Conservation (phyloP, 2,113 vertebrate genomes). For the Corapipo altera region DNA sequence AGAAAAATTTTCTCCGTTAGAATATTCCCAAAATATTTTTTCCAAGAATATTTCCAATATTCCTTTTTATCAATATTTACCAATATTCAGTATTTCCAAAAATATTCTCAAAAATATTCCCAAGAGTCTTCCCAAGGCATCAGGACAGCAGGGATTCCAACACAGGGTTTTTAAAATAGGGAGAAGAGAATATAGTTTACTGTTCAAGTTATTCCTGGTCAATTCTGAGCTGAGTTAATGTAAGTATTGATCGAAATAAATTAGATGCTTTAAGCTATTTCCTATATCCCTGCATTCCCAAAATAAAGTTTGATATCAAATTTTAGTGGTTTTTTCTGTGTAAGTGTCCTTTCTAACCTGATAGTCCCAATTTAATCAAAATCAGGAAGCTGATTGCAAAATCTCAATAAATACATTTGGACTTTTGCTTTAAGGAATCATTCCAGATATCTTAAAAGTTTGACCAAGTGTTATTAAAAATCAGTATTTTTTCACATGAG, state of each 20-base stretch:
- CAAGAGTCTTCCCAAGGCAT: neutral
- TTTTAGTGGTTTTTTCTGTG: neutral
- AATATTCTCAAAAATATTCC: neutral
- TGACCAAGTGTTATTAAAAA: neutral
- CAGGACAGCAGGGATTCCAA: neutral
- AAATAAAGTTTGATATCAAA: neutral
- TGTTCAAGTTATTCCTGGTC: neutral
- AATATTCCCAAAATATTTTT: neutral
- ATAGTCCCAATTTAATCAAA: neutral
- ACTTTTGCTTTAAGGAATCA: neutral
- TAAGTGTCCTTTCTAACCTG: neutral
- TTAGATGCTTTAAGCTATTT: neutral
- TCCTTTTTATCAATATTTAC: neutral
- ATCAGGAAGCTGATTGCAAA: neutral
- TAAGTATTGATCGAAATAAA: neutral
- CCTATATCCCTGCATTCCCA: neutral
- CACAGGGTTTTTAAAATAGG: neutral
- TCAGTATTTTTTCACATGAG: neutral
- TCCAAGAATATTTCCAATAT: neutral
- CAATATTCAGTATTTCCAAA: neutral
- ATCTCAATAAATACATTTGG: neutral
- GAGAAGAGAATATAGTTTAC: neutral
- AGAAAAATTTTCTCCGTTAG: neutral
- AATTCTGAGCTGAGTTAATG: neutral
- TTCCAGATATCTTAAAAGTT: neutral